These are phyloP conservation scores for Micronisus gabar DNA, from an alignment of 2,113 vertebrate genomes.

Conservation along the genomic window DNA sequence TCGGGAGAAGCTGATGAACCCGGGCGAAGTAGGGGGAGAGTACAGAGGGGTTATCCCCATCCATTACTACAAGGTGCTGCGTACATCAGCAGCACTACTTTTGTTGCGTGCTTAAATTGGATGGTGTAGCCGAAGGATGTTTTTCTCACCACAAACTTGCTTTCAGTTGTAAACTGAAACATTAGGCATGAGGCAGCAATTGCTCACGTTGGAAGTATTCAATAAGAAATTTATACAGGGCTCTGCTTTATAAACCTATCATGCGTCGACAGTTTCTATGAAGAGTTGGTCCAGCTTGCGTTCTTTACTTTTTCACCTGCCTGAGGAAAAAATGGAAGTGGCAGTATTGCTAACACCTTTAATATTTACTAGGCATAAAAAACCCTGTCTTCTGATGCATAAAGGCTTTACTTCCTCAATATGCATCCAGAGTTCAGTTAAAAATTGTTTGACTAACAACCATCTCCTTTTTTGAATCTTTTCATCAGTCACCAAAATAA, in stretches of 20 bases:
- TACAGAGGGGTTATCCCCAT: background rate
- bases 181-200: background rate
- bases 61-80: background rate
- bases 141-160: background rate
- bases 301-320: background rate
- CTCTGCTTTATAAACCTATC: background rate
- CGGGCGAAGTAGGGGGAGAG: background rate
- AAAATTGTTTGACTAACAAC: background rate
- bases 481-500: conserved; percentile 51
- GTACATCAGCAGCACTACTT: background rate
- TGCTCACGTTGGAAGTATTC: background rate
- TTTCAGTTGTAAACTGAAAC: background rate
- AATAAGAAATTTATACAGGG: background rate
- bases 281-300: background rate
- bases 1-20: background rate
- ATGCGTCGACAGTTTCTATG: background rate
- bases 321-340: background rate
- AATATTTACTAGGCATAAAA: background rate
- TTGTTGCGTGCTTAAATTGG: background rate
- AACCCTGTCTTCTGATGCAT: background rate
- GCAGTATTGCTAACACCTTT: background rate
- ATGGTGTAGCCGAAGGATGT: background rate
- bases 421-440: background rate
- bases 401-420: background rate
- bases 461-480: conserved; percentile 2